phyloP scores from a whole-genome alignment of 2,797 vertebrate genomes.

The Coregonus sp. region DNA sequence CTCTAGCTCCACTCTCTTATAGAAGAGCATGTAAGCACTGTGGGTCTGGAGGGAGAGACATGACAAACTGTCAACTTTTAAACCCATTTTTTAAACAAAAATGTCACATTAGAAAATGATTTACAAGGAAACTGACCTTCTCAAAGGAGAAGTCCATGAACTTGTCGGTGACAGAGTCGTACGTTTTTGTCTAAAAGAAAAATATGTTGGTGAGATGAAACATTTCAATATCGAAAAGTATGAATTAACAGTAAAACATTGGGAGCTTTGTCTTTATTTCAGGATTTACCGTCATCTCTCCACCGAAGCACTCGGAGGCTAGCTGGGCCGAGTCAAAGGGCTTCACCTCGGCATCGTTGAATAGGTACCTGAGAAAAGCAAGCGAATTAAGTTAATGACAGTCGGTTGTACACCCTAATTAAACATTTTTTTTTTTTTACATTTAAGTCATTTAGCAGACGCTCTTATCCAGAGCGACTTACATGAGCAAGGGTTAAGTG shows the following conservation, averaged over 20 bases:
- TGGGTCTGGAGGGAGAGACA: conserved; percentile 82
- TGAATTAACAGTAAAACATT: neutral
- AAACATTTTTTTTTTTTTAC: too few relatives aligned
- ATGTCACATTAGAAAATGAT: conserved; percentile 36
- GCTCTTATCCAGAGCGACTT: too few relatives aligned
- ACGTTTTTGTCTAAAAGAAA: conserved; percentile 91
- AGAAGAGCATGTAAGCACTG: conserved; percentile 99
- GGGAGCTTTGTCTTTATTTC: neutral
- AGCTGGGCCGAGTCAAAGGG: conserved; percentile 97
- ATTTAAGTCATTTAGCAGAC: too few relatives aligned
- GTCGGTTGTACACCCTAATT: too few relatives aligned
- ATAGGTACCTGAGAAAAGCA: conserved; percentile 86
- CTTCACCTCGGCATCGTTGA: conserved; percentile 98
- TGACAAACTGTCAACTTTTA: neutral
- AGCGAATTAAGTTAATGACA: neutral
- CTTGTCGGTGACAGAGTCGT: conserved; percentile 98
- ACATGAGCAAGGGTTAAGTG: too few relatives aligned
- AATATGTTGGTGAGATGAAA: neutral
- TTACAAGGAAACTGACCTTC: conserved; percentile 80
- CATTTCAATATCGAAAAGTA: neutral
- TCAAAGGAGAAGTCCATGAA: conserved; percentile 99
- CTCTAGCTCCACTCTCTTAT: conserved; percentile 94
- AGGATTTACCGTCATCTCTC: conserved; percentile 93
- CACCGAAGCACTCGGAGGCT: conserved; percentile 96
- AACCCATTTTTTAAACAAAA: neutral